Evolutionary conservation across 2,113 vertebrate genomes (phyloP), one percentile per base, ranked within the genome.

Genomic region (Periophthalmodon schlosseri): DNA sequence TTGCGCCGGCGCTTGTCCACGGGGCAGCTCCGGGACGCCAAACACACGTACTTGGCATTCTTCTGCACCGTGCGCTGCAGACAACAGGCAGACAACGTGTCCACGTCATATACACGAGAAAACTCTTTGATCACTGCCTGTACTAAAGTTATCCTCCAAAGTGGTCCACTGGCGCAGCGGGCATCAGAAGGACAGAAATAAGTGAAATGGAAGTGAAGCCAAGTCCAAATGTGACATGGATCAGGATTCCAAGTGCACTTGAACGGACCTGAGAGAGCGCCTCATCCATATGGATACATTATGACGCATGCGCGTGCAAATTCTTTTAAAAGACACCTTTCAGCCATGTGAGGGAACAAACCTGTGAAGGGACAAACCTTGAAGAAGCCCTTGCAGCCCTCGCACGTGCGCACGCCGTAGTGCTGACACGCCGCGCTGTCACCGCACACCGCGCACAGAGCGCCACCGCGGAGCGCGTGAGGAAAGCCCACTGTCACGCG

Each of bases 391-490:
- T 97, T 97, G 92, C 96, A 97, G 68, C 96, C 96, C 77, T 97
- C 96, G 76, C 96, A 97, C 15, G 96, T 97, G 85, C 96, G 95
- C 81, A 97, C 96, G 3, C 96, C 96, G 67, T 97, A 97, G 86
- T 97, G 96, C 85, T 97, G 96, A 76, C 96, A 97, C 20, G 97
- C 95, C 1, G 97, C 97, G 83, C 98, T 98, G 86, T 99, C 97
- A 1, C 97, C 97, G 66, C 97, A 99, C 71, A 99, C 97, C 0
- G 97, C 97, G 70, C 97, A 98, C 65, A 98, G 92, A 72, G 96
- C 96, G 16, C 94, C 91, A 76, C 98, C 93, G 86, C 94, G 96
- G 71, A 98, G 93, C 1, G 88, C 83, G 70, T 95, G 96, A 0
- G 95, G 94, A 75, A 98, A 97, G 20, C 96, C 96, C 89, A 95